Base-by-base conservation (phyloP, 2,888 invertebrate species). In the Caenorhabditis japonica region DNA sequence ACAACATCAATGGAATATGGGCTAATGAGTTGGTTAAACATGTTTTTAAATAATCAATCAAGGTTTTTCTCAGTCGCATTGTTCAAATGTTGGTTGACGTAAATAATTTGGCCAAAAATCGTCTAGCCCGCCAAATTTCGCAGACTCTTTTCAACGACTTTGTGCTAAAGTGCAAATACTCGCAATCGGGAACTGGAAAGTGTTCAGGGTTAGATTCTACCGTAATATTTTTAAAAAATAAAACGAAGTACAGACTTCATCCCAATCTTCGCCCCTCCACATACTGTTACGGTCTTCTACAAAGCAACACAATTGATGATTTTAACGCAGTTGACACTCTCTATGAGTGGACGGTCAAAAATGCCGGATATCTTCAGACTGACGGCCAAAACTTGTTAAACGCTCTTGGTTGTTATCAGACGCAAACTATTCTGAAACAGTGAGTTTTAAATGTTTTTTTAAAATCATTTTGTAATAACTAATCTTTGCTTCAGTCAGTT, bases 241-340 rank as follows among this genome's bases (percentile, higher is more conserved):
- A 10, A 30, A 12, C 23, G 15, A 30, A 17, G 10, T 47, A 27
- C 58, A 68, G 72, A 47, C 39, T 74, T 33, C 51, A 44, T 21
- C 75, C 75, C 4, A 68, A 75, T 47, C 64, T 70, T 17, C 41
- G 75, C 4, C 12, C 46, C 21, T 21, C 64, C n/a, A 46, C 46
- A 4, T 75, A 75, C 51, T 75, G 75, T 23, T 69, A 75, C 27
- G 75, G 75, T 19, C 33, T 74, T 7, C 51, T 47, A 12, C 61
- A 68, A 41, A 53, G 59, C 41, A 17, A 27, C 12, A 25, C 15
- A 8, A 12, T 27, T 2, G 8, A 4, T 8, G 46, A 59, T 21
- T 43, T 38, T 5, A 12, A 23, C n/a, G 23, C 33, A 19, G 52
- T 75, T 10, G 44, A 64, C 8, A 34, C 19, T 12, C 33, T 64